Evolutionary conservation across 1,140 invertebrate species (phyloP), one percentile per base, ranked within the genome.

Genomic region (Grapholita molesta): DNA sequence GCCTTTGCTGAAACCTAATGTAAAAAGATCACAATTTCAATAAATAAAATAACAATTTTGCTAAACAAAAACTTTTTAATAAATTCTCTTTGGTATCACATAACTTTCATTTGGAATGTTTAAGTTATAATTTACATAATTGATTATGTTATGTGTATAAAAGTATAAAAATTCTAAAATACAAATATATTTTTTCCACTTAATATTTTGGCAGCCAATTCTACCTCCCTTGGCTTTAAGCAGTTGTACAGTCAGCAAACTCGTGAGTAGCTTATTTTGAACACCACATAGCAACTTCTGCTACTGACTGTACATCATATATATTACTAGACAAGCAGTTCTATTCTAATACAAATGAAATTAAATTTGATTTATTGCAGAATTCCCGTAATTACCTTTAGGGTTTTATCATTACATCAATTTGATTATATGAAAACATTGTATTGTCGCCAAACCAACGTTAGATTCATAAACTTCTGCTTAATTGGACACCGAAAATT

Each of bases 61-160:
- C 9, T 55, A 28, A 25, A 53, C 32, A 61, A 23, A 18, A 33
- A 33, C 5, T 38, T 76, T 66, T 71, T 71, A 72, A 68, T 66
- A 70, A 70, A 65, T 71, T 67, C 25, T 76, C 74, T 76, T 76
- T 75, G 74, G 74, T 70, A 18, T 38, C 23, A 69, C 55, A 71
- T 11, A 42, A 12, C 35, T 42, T 42, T 3, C 8, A 24, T 53
- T 21, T 53, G 24, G 53, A 55, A 55, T 55, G 53, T 55, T n/a
- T 55, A 48, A 48, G 38, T 48, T 5, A 48, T 48, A 48, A 72
- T 72, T 66, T 70, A 21, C 35, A 35, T 33, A n/a, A n/a, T n/a
- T n/a, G n/a, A n/a, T n/a, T n/a, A n/a, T n/a, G n/a, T n/a, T n/a
- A n/a, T n/a, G n/a, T 11, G 35, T 38, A 38, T n/a, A 38, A 38